A percentile compares a stretch with the other conserved stretches of the same genome.
Conservation (phyloP, 1,140 invertebrate genomes). For the Anoplolepis gracilipes region DNA sequence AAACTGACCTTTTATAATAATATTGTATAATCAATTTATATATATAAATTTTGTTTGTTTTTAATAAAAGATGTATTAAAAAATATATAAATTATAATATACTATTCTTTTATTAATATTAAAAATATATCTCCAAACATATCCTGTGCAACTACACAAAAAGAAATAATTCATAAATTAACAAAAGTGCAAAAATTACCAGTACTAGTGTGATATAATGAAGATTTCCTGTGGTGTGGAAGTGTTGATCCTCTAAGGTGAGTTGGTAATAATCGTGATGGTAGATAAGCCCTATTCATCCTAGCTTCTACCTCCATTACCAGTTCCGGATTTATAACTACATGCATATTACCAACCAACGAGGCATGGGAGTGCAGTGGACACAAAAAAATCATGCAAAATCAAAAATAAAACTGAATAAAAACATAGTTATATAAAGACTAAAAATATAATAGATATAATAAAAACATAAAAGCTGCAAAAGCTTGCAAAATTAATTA, state of each 20-base stretch:
- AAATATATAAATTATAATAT: neutral
- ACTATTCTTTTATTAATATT: slow-evolving; percentile 16
- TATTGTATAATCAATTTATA: too few species aligned
- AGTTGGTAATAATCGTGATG: slow-evolving; percentile 88
- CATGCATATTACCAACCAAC: slow-evolving; percentile 85
- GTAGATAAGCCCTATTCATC: slow-evolving; percentile 93
- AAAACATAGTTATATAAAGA: slow-evolving; percentile 78
- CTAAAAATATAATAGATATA: slow-evolving; percentile 67
- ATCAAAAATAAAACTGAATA: slow-evolving; percentile 85
- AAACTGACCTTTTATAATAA: too few species aligned
- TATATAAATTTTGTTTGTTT: too few species aligned
- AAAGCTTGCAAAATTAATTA: slow-evolving; percentile 7
- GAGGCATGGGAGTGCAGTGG: slow-evolving; percentile 81
- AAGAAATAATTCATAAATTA: slow-evolving; percentile 57
- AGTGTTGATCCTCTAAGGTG: slow-evolving; percentile 82
- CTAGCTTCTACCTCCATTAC: slow-evolving; percentile 95
- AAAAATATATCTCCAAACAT: neutral
- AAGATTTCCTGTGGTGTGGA: slow-evolving; percentile 84
- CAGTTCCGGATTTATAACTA: slow-evolving; percentile 94
- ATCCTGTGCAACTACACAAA: slow-evolving; percentile 42
- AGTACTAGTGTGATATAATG: slow-evolving; percentile 82
- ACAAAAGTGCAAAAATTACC: slow-evolving; percentile 81
- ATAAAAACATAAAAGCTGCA: slow-evolving; percentile 57
- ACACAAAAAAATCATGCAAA: slow-evolving; percentile 87
- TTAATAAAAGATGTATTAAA: too few species aligned